Evolutionary conservation across 2,888 invertebrate species (phyloP), one percentile per base, ranked within the genome.

Genomic region (Achlya flavicornis): DNA sequence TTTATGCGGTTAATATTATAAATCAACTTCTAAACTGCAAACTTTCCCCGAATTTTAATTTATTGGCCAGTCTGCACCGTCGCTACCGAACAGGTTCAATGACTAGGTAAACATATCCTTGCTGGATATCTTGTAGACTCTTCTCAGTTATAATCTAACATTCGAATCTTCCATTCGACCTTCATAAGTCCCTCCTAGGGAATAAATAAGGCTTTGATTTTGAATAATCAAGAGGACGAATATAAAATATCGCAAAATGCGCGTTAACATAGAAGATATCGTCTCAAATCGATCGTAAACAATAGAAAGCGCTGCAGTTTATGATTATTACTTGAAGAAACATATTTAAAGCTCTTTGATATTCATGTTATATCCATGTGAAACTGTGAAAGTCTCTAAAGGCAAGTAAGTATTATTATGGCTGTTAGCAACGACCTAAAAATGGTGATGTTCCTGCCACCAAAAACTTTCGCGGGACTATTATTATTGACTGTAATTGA

Each of bases 381-480:
- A 53, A 19, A 19, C 53, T 53, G 53, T 19, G 53, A 53, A 53
- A 53, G 53, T 53, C n/a, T 53, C 16, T 53, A 53, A 53, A 53
- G 53, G 53, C 19, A 19, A 19, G 19, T 19, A 19, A 53, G 19
- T n/a, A 53, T 41, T 53, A 53, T 53, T 19, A 19, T 3, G 19
- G 53, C 10, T 8, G 53, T 53, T 53, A 53, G 19, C n/a, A n/a
- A 19, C 19, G 10, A 53, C 53, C 53, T 53, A 53, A 53, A 53
- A 19, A 53, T 19, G 10, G 53, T 19, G 53, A 53, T 19, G 3
- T 53, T 4, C 19, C 53, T 53, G 19, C 16, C 19, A 53, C 16
- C 16, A 16, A 53, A 19, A 19, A 53, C 53, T 53, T 53, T 53
- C 53, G 10, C 48, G 48, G 3, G 53, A 19, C 14, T 35, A 41